These are phyloP conservation scores for Caenorhabditis drosophilae DNA, from an alignment of 2,888 invertebrate genomes.

Conservation along the genomic window DNA sequence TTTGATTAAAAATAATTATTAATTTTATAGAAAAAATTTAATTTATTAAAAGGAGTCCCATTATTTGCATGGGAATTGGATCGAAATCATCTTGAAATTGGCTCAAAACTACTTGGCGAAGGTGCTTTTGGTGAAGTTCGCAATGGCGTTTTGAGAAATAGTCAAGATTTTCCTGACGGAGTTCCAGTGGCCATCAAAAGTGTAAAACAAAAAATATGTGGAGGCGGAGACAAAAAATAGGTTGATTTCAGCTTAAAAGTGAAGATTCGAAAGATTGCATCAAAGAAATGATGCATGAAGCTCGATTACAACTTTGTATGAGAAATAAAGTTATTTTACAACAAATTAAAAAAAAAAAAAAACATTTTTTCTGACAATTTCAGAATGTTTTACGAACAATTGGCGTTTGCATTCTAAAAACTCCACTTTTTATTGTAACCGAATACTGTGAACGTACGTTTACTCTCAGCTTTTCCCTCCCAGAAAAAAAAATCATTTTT, in stretches of 20 bases:
- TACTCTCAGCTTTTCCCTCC: no score
- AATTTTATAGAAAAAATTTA: conserved; percentile 13
- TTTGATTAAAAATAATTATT: no score
- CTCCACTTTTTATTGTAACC: conserved; percentile 4
- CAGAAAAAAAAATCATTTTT: no score
- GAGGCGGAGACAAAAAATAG: neutral
- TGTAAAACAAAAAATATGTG: neutral
- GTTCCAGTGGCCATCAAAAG: conserved; percentile 5
- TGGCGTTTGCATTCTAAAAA: conserved; percentile 8
- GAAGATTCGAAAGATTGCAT: conserved; percentile 1
- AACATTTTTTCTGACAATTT: no score
- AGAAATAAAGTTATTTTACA: no score
- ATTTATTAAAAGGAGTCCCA: conserved; percentile 8
- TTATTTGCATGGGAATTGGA: conserved; percentile 24
- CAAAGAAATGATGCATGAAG: conserved; percentile 10
- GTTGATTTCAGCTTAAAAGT: conserved; percentile 6
- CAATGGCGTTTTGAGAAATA: neutral
- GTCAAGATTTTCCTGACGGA: neutral
- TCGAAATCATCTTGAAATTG: conserved; percentile 14
- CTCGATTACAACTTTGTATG: conserved; percentile 4
- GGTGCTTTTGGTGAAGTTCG: conserved; percentile 7
- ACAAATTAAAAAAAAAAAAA: no score
- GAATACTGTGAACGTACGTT: conserved; percentile 5
- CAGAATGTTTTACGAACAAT: conserved; percentile 5
- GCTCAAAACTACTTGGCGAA: conserved; percentile 5